These are phyloP conservation scores for Caenorhabditis japonica DNA, from an alignment of 2,888 invertebrate species.

Conservation along the genomic window DNA sequence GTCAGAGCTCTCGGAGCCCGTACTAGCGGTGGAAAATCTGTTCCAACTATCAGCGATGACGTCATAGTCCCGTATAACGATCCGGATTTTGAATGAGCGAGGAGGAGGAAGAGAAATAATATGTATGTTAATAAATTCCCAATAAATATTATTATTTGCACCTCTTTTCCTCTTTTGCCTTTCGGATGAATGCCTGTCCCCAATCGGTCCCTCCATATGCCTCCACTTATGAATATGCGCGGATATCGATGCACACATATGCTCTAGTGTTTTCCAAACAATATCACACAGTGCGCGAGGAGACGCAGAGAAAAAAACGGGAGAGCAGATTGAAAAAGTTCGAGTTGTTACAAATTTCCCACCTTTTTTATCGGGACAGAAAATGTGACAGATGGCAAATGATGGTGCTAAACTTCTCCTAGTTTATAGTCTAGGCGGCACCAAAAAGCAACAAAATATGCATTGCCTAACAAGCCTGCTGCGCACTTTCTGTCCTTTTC, in stretches of 20 bases:
- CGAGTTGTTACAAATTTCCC: slow-evolving; percentile 2
- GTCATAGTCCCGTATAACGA: slow-evolving; percentile 46
- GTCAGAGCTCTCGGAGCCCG: slow-evolving; percentile 34
- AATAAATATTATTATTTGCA: too few relatives aligned
- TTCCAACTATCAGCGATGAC: slow-evolving; percentile 38
- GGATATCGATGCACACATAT: slow-evolving; percentile 11
- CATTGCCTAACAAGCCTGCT: too few relatives aligned
- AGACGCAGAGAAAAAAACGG: slow-evolving; percentile 4
- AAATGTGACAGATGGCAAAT: neutral
- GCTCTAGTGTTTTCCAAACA: slow-evolving; percentile 18
- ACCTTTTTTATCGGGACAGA: neutral
- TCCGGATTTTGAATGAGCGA: slow-evolving; percentile 41
- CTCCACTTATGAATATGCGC: slow-evolving; percentile 43
- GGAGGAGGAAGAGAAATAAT: too few relatives aligned
- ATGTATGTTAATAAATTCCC: too few relatives aligned
- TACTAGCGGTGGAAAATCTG: slow-evolving; percentile 17
- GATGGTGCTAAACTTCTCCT: too few relatives aligned
- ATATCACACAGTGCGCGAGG: neutral
- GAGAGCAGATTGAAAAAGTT: slow-evolving; percentile 19
- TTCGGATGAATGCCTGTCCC: slow-evolving; percentile 1
- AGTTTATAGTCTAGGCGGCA: slow-evolving; percentile 4
- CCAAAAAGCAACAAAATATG: too few relatives aligned
- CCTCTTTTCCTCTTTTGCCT: slow-evolving; percentile 13
- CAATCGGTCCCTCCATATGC: slow-evolving; percentile 23
- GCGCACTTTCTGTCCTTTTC: too few relatives aligned